These are phyloP conservation scores for Poecilia picta DNA, from an alignment of 2,797 vertebrate genomes.

Conservation along the genomic window DNA sequence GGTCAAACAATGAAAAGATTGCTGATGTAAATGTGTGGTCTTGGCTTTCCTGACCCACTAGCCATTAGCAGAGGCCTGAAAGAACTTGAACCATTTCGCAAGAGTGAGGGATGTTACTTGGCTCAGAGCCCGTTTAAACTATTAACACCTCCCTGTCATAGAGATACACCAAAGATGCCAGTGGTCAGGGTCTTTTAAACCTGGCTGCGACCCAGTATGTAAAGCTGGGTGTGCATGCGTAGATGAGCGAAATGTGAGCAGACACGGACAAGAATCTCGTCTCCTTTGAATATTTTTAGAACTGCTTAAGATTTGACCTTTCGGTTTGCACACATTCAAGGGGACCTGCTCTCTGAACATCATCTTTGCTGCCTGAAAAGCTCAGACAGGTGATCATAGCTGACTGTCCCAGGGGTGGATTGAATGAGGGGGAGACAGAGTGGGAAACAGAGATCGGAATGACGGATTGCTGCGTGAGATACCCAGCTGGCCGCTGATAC, in stretches of 20 bases:
- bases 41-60: constrained; percentile 26
- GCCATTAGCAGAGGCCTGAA: constrained; percentile 39
- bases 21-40: constrained; percentile 26
- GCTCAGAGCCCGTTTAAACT: constrained; percentile 48
- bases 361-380: constrained; percentile 35
- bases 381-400: constrained; percentile 58
- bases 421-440: constrained; percentile 32
- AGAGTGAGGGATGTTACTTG: constrained; percentile 26
- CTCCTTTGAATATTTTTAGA: constrained; percentile 71
- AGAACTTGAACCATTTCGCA: constrained; percentile 23
- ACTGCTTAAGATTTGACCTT: constrained; percentile 71
- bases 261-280: constrained; percentile 46
- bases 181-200: constrained; percentile 43
- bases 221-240: constrained; percentile 31
- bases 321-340: constrained; percentile 22
- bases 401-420: constrained; percentile 35
- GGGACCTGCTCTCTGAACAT: constrained; percentile 23
- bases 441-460: constrained; percentile 28
- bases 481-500: constrained; percentile 52
- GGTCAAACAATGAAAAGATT: constrained; percentile 37
- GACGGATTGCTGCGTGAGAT: constrained; percentile 39
- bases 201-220: constrained; percentile 32
- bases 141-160: constrained; percentile 66
- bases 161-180: constrained; percentile 53
- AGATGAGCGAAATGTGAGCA: constrained; percentile 56